These are phyloP conservation scores for Tetramorium bicarinatum DNA, from an alignment of 2,888 invertebrate species.

Conservation along the genomic window DNA sequence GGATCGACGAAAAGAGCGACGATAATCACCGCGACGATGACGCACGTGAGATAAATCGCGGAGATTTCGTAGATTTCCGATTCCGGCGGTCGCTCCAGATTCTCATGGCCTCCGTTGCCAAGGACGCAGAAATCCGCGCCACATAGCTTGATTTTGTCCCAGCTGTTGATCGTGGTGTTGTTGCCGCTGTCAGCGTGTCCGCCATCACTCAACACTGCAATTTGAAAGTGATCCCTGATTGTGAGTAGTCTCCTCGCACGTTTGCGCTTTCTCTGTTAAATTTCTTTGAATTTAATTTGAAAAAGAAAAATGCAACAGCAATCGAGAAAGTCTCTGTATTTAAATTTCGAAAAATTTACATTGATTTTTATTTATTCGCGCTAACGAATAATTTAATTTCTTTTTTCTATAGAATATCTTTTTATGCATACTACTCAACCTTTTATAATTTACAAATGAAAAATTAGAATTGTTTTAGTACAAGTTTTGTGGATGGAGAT, in stretches of 20 bases:
- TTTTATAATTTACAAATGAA: background rate
- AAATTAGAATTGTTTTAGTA: background rate
- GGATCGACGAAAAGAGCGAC: slow-evolving; percentile 96
- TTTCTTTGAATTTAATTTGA: background rate
- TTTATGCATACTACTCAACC: background rate
- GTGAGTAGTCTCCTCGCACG: background rate
- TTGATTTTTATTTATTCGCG: background rate
- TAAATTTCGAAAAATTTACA: background rate
- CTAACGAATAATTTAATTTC: background rate
- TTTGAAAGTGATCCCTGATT: slow-evolving; percentile 29
- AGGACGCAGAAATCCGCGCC: slow-evolving; percentile 94
- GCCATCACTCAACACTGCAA: slow-evolving; percentile 92
- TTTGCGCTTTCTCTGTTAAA: slow-evolving; percentile 25
- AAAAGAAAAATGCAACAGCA: background rate
- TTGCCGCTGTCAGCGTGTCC: slow-evolving; percentile 88
- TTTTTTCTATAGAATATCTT: background rate
- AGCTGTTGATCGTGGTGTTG: slow-evolving; percentile 82
- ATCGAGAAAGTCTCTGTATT: background rate
- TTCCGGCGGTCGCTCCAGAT: slow-evolving; percentile 93
- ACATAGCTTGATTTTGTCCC: slow-evolving; percentile 88
- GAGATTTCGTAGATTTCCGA: slow-evolving; percentile 96
- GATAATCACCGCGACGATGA: slow-evolving; percentile 94
- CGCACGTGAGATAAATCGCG: slow-evolving; percentile 95
- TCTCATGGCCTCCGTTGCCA: slow-evolving; percentile 91
- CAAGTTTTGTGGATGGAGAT: background rate